phyloP scores from a whole-genome alignment of 2,113 vertebrate genomes.

The Megaceryle maxima region DNA sequence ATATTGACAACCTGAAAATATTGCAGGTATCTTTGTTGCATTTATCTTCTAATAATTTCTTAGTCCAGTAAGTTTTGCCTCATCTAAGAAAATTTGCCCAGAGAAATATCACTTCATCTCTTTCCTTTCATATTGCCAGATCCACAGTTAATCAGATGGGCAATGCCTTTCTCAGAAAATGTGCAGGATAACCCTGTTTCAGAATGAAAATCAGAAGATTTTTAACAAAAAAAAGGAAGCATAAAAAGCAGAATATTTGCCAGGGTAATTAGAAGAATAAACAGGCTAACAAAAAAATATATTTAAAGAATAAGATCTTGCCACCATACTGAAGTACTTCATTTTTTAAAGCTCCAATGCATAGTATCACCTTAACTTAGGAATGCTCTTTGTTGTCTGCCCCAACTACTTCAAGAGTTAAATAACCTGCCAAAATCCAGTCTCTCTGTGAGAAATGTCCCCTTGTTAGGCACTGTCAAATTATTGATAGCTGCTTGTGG shows the following conservation, averaged over 20 bases:
- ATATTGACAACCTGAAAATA: neutral
- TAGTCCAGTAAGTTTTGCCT: neutral
- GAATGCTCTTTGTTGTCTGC: neutral
- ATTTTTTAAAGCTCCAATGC: neutral
- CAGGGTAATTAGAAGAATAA: neutral
- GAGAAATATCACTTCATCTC: neutral
- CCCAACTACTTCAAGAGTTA: neutral
- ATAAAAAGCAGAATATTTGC: neutral
- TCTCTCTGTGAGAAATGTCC: neutral
- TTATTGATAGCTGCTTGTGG: neutral
- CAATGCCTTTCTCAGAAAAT: neutral
- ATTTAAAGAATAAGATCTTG: neutral
- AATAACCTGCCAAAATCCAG: neutral
- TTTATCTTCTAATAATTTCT: neutral
- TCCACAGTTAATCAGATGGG: neutral
- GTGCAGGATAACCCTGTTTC: neutral
- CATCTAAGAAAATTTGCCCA: neutral
- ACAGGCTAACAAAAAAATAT: neutral
- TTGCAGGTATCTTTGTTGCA: neutral
- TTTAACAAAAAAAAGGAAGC: neutral
- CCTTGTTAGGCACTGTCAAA: neutral
- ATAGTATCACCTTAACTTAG: neutral
- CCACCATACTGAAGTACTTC: neutral
- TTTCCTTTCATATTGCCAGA: neutral
- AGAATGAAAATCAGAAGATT: neutral